phyloP scores from a whole-genome alignment of 2,113 vertebrate species.

The Platysternon megacephalum region DNA sequence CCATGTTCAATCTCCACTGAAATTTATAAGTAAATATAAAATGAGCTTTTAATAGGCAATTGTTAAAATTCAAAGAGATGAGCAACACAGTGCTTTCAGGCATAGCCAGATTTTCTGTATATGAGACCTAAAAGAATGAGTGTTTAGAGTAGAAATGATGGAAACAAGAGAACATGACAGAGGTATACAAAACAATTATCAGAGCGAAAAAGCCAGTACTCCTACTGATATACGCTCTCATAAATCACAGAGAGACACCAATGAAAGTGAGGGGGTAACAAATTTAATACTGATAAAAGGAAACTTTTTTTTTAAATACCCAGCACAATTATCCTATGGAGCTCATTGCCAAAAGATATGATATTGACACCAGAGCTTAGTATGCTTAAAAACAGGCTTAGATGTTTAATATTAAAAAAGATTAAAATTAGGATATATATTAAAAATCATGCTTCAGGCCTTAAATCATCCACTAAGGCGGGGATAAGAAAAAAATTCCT shows the following conservation, averaged over 20 bases:
- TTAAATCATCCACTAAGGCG: background rate
- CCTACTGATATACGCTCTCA: background rate
- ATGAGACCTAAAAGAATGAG: background rate
- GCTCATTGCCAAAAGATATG: background rate
- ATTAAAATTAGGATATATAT: background rate
- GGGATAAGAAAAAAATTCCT: background rate
- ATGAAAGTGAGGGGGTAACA: background rate
- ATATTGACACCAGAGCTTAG: fast-evolving
- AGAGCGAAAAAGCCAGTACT: background rate
- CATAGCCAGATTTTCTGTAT: background rate
- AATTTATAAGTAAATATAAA: constrained; percentile 8
- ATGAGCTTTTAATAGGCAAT: background rate
- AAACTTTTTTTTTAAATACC: background rate
- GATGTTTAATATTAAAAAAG: background rate
- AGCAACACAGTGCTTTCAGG: background rate
- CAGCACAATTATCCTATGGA: background rate
- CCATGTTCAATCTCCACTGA: background rate
- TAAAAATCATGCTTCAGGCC: background rate
- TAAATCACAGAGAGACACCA: background rate
- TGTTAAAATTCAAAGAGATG: background rate
- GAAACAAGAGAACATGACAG: background rate
- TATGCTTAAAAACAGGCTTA: background rate
- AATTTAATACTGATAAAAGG: background rate
- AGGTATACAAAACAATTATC: background rate
- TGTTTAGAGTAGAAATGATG: fast-evolving